Conservation (phyloP, 2,113 vertebrate species). For the Desmodus rotundus region DNA sequence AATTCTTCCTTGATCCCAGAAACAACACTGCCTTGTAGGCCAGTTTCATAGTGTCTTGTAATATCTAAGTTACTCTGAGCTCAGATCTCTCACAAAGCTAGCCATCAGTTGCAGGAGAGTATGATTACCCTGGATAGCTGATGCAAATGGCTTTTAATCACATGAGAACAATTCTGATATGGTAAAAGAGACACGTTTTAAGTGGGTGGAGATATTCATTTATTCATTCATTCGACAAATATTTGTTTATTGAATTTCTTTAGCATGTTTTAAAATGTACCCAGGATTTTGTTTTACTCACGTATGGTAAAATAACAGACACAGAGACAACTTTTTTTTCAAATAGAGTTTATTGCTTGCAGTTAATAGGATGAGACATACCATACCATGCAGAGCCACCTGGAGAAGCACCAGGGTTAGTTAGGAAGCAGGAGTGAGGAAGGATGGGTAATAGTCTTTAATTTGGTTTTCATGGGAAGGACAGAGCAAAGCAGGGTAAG, state of each 20-base stretch:
- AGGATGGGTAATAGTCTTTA: not conserved
- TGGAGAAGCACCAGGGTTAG: not conserved
- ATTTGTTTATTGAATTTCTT: not conserved
- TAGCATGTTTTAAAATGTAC: not conserved
- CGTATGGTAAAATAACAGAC: not conserved
- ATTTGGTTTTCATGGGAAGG: not conserved
- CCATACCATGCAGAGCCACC: no score
- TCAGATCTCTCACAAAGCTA: not conserved
- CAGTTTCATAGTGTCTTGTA: not conserved
- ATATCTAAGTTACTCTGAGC: not conserved
- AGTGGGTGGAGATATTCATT: not conserved
- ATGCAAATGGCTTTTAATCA: not conserved
- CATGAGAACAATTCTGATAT: not conserved
- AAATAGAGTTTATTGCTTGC: not conserved
- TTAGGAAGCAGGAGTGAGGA: not conserved
- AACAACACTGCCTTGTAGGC: not conserved
- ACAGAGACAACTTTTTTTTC: not conserved
- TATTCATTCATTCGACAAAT: not conserved
- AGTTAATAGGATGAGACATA: not conserved
- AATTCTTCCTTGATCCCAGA: conserved; percentile 28
- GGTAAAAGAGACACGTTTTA: not conserved
- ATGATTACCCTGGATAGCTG: not conserved
- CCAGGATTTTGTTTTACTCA: not conserved
- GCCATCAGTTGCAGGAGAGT: not conserved
- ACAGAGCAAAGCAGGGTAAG: not conserved